Conservation (phyloP, 2,888 invertebrate species). For the Amphipoea lucens region DNA sequence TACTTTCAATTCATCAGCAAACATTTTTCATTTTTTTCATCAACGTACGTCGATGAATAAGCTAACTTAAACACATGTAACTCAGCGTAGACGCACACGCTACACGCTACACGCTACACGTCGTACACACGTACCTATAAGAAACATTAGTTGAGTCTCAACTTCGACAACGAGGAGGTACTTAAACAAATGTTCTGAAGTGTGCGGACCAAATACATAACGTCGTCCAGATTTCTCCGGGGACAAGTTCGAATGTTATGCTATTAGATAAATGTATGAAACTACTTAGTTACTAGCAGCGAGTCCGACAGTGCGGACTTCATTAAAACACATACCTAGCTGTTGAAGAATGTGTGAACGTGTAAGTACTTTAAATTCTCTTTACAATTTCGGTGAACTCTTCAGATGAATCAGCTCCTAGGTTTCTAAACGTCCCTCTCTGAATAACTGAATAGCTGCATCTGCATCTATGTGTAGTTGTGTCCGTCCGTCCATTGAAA, state of each 20-base stretch:
- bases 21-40: not conserved
- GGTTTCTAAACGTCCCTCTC: not conserved
- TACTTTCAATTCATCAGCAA: conserved; percentile 34
- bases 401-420: not conserved
- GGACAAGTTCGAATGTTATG: not conserved
- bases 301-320: not conserved
- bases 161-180: not conserved
- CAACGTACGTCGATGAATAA: conserved; percentile 18
- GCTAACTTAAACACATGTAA: conserved; percentile 24
- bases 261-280: not conserved
- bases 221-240: conserved; percentile 15
- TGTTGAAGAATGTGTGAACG: not conserved
- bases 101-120: not conserved
- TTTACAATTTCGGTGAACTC: not conserved
- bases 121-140: no score
- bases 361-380: not conserved
- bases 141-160: not conserved
- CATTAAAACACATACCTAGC: not conserved
- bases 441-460: not conserved
- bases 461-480: not conserved
- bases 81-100: not conserved
- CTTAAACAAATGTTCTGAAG: not conserved
- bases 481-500: not conserved
- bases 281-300: not conserved
- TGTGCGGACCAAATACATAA: not conserved